Evolutionary conservation across 2,888 invertebrate species (phyloP).

Genomic region (Chydorus sphaericus): DNA sequence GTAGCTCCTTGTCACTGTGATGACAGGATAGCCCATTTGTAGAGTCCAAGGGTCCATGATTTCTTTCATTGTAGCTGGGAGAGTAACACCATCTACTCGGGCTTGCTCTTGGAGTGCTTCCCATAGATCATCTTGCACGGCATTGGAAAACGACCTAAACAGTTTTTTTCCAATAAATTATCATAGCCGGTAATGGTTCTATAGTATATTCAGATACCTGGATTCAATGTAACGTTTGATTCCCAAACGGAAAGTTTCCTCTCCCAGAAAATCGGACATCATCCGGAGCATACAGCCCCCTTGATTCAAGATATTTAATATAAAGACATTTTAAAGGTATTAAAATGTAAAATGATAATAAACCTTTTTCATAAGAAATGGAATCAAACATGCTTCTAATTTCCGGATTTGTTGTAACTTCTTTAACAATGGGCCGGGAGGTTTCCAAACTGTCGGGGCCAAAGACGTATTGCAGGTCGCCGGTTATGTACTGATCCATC

Average conservation of each 20-base stretch:
- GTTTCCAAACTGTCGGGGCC: slow-evolving; percentile 6
- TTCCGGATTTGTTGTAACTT: not conserved
- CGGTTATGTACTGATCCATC: slow-evolving; percentile 1
- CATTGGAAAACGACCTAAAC: slow-evolving; percentile 46
- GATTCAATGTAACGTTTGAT: not conserved
- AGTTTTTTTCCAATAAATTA: too few species aligned
- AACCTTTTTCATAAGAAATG: slow-evolving; percentile 13
- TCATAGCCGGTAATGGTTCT: not conserved
- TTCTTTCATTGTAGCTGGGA: slow-evolving; percentile 39
- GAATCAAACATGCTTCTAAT: slow-evolving; percentile 1
- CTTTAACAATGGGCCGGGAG: slow-evolving; percentile 6
- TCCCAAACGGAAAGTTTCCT: not conserved
- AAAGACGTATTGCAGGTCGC: slow-evolving; percentile 3
- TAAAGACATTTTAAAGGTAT: not conserved
- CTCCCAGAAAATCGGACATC: not conserved
- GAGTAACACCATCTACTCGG: slow-evolving; percentile 36
- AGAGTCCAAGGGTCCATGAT: slow-evolving; percentile 35
- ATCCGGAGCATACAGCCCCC: not conserved
- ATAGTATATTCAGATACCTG: not conserved
- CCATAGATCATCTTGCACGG: slow-evolving; percentile 77
- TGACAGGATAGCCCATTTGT: slow-evolving; percentile 28
- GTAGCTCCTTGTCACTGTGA: slow-evolving; percentile 21
- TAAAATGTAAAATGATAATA: not conserved
- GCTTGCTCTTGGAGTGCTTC: slow-evolving; percentile 55
- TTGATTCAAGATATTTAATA: not conserved